These are phyloP conservation scores for Lordiphosa fenestrarum DNA, from an alignment of 2,888 invertebrate species.

Conservation along the genomic window DNA sequence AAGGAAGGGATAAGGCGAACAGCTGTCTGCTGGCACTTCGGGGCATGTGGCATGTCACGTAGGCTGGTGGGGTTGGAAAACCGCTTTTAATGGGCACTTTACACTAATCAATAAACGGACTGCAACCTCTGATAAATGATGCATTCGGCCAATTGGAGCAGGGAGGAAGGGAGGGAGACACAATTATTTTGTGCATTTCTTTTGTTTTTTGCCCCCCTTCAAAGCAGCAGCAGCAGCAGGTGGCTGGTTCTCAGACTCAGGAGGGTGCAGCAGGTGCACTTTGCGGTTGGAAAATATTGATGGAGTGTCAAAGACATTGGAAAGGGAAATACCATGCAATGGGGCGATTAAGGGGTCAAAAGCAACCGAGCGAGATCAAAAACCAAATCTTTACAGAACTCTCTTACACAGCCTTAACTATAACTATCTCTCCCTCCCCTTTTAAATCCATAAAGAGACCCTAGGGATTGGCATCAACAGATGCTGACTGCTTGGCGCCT, in stretches of 20 bases:
- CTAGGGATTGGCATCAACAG: conserved; percentile 34
- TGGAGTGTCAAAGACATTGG: conserved; percentile 18
- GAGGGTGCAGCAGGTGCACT: conserved; percentile 25
- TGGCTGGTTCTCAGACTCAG: conserved; percentile 18
- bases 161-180: neutral
- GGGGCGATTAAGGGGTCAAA: too few relatives aligned
- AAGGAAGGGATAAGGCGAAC: conserved; percentile 43
- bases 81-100: conserved; percentile 53
- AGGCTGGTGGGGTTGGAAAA: conserved; percentile 17
- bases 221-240: conserved; percentile 16
- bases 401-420: too few relatives aligned
- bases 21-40: conserved; percentile 34
- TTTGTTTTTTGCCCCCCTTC: conserved; percentile 5
- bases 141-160: conserved; percentile 45
- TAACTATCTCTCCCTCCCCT: conserved; percentile 1
- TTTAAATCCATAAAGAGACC: conserved; percentile 23
- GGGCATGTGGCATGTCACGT: conserved; percentile 27
- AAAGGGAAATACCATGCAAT: neutral
- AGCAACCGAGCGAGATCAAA: too few relatives aligned
- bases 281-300: conserved; percentile 23
- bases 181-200: conserved; percentile 23
- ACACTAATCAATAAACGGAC: conserved; percentile 63
- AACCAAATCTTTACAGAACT: too few relatives aligned
- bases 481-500: conserved; percentile 28
- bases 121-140: conserved; percentile 34